Base-by-base conservation (phyloP, 2,888 invertebrate genomes). In the Paralinhomoeus sp. region DNA sequence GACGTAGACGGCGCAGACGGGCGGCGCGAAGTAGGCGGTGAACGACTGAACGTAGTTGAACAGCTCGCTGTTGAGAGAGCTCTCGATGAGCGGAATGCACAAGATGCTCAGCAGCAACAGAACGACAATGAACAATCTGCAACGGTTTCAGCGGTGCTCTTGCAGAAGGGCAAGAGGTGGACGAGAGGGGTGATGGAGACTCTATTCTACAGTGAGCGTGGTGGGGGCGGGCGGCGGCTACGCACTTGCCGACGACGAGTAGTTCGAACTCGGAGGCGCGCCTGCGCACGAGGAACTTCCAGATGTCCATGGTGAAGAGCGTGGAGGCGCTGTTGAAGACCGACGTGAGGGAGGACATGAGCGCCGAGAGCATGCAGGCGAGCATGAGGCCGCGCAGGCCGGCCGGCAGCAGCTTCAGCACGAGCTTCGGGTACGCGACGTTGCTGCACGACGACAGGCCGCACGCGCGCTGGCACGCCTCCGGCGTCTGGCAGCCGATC, bases 241-340 rank as follows among this genome's bases (percentile, higher is more conserved):
- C 37, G 5, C 21, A 39, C 39, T 21, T 36, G 31, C 41, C 34
- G 5, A 41, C 41, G 9, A 31, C 31, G 13, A 40, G 31, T 3
- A 9, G 27, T 21, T 40, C 40, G 18, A 20, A 12, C 13, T 39
- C 40, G 7, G 40, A 13, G 18, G 31, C 40, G 9, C 18, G 27
- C n/a, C 20, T 23, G 3, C 33, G 7, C 5, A 40, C 2, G 21
- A 33, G 21, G 15, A n/a, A 7, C 35, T 35, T 23, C 20, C 33
- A 63, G 43, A 72, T 64, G 53, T 72, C 71, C 53, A 72, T 65
- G 1, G 71, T 71, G 54, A 72, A 70, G 47, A 72, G 62, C 3
- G 65, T 69, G 40, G 67, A 67, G n/a, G 66, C 65, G 41, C 68
- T 69, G 57, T 72, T 72, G 55, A 71, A 71, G 38, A 72, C 68